Evolutionary conservation across 2,888 invertebrate genomes (phyloP), one percentile per base, ranked within the genome.

Genomic region (Petrophora chlorosata): DNA sequence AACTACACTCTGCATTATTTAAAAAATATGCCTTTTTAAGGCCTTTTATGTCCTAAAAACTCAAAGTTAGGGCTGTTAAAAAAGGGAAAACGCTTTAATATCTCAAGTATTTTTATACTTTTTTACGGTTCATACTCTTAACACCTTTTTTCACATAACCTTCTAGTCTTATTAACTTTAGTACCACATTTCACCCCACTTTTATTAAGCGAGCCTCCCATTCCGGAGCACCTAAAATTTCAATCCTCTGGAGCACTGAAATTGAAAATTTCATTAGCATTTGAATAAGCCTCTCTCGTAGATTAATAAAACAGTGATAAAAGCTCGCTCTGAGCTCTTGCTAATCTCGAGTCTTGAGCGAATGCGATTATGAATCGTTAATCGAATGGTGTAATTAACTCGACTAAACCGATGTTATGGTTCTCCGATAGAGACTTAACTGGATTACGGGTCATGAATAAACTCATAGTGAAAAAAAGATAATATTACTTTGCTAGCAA

Each of bases 291-390:
- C 46, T 49, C 55, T 48, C 28, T n/a, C 26, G 19, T 39, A 42
- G 57, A 70, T 67, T 64, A 65, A 65, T 67, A 65, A 67, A 68
- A 65, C 59, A 61, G 43, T 51, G 50, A 56, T 65, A 64, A 63
- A 68, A 60, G 57, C 59, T 35, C 40, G n/a, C 41, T 47, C 54
- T 43, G 30, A 48, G 53, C 44, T 45, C 35, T 52, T 48, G 45
- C 52, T 56, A 52, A 56, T 53, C 57, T 46, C 32, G 19, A 48
- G 35, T 40, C 35, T 40, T 42, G 50, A 36, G 12, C 39, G 32
- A 49, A 54, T 54, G 38, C 14, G 49, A 51, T 53, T 56, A 56
- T 39, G 41, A 36, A 46, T 56, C 38, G 42, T 28, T 52, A 54
- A 59, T 53, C 44, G 53, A 56, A 53, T 48, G 36, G 38, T 33